Conservation (phyloP, 2,888 invertebrate species). For the Hartigia nigra region DNA sequence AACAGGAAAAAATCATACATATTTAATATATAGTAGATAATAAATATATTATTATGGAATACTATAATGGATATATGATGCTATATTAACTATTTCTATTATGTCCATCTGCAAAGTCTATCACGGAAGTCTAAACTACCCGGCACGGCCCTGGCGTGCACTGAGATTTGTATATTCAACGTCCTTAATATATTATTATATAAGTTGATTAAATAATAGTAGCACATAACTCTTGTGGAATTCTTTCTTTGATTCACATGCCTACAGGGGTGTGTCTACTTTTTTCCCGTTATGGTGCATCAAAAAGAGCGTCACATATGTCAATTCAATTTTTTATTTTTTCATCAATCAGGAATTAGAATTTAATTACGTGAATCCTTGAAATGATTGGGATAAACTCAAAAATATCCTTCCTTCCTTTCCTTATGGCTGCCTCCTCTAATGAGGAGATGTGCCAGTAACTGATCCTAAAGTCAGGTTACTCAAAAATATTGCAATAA, state of each 20-base stretch:
- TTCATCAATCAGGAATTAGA: background rate
- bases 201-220: background rate
- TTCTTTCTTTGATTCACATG: background rate
- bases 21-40: conserved; percentile 42
- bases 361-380: background rate
- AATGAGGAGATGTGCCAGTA: too few species aligned
- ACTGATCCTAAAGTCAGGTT: too few species aligned
- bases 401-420: too few species aligned
- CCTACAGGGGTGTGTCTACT: background rate
- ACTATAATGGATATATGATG: conserved; percentile 51
- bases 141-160: background rate
- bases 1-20: conserved; percentile 46
- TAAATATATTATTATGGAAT: conserved; percentile 52
- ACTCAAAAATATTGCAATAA: background rate
- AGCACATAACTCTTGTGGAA: background rate
- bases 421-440: too few species aligned
- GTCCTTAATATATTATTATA: background rate
- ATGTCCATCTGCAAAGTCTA: conserved; percentile 66
- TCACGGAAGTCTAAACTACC: conserved; percentile 62
- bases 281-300: background rate
- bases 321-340: background rate
- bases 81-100: conserved; percentile 63
- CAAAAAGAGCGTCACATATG: background rate
- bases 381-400: background rate
- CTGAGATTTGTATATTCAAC: background rate